A percentile compares a stretch with the other conserved stretches of the same genome.
Conservation (phyloP, 2,797 vertebrate genomes). For the Ara ararauna region DNA sequence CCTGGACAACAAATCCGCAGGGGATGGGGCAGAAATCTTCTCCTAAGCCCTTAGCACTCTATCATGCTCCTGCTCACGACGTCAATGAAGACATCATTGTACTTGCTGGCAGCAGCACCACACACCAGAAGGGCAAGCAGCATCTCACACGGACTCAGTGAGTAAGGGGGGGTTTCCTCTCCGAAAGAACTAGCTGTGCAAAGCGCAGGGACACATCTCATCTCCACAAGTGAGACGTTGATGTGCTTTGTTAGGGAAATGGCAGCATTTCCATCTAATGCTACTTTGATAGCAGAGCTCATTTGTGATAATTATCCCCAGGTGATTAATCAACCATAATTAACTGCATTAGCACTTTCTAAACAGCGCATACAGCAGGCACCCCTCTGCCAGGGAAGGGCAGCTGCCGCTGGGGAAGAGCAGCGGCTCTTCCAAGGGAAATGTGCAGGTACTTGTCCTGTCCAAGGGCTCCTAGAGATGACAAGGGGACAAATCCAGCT, state of each 20-base stretch:
- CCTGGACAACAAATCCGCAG: not conserved
- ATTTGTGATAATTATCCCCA: conserved; percentile 44
- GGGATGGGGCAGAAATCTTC: not conserved
- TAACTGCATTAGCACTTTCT: conserved; percentile 37
- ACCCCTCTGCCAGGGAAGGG: not conserved
- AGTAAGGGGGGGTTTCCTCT: not conserved
- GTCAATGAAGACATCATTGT: not conserved
- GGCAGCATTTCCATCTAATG: not conserved
- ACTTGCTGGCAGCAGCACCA: not conserved
- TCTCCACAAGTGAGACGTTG: not conserved
- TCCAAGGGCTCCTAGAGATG: not conserved
- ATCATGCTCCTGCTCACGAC: not conserved
- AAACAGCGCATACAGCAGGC: not conserved
- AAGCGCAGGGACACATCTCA: not conserved
- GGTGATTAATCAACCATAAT: conserved; percentile 50
- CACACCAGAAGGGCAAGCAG: not conserved
- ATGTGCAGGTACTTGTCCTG: not conserved
- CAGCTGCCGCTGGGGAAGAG: not conserved
- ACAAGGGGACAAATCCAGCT: not conserved
- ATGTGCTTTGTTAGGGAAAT: not conserved
- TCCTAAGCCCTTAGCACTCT: not conserved
- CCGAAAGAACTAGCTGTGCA: not conserved
- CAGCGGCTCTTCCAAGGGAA: not conserved
- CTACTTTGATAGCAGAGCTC: not conserved
- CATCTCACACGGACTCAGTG: not conserved